Percentiles rank a stretch among this genome's conserved stretches.
phyloP scores from a whole-genome alignment of 2,888 invertebrate species.

The Limenitis camilla region DNA sequence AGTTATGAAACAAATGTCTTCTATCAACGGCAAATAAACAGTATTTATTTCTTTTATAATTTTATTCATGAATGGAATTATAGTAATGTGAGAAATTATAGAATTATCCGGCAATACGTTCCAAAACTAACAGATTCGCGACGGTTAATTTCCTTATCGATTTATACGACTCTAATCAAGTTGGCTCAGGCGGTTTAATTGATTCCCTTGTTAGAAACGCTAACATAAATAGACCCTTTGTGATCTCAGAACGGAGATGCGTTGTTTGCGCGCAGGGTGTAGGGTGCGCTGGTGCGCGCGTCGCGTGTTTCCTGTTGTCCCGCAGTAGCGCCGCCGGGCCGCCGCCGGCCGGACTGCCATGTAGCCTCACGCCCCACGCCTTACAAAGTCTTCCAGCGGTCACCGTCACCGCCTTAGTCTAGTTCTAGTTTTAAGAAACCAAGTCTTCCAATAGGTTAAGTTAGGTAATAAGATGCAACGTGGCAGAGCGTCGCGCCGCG shows the following conservation, averaged over 20 bases:
- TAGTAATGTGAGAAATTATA: too few relatives aligned
- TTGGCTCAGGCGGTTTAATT: too few relatives aligned
- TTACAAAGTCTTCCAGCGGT: constrained; percentile 60
- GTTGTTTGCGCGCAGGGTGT: constrained; percentile 68
- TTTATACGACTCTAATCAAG: too few relatives aligned
- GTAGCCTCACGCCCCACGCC: constrained; percentile 49
- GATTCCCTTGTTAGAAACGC: not conserved
- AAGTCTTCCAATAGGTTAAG: constrained; percentile 72
- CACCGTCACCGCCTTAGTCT: constrained; percentile 51
- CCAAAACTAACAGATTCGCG: too few relatives aligned
- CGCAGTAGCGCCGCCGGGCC: constrained; percentile 68
- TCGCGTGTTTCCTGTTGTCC: constrained; percentile 39
- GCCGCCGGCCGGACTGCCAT: constrained; percentile 62
- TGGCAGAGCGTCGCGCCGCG: constrained; percentile 65
- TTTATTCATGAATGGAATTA: too few relatives aligned
- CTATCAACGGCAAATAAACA: too few relatives aligned
- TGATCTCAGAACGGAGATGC: constrained; percentile 35
- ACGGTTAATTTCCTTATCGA: too few relatives aligned
- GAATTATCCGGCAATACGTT: too few relatives aligned
- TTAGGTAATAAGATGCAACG: constrained; percentile 60
- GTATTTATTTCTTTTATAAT: too few relatives aligned
- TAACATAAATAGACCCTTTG: constrained; percentile 11
- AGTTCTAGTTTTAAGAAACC: constrained; percentile 55
- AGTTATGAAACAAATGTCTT: too few relatives aligned
- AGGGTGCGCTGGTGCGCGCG: constrained; percentile 56